Conservation (phyloP, 2,888 invertebrate genomes). For the Agonopterix heracliana region DNA sequence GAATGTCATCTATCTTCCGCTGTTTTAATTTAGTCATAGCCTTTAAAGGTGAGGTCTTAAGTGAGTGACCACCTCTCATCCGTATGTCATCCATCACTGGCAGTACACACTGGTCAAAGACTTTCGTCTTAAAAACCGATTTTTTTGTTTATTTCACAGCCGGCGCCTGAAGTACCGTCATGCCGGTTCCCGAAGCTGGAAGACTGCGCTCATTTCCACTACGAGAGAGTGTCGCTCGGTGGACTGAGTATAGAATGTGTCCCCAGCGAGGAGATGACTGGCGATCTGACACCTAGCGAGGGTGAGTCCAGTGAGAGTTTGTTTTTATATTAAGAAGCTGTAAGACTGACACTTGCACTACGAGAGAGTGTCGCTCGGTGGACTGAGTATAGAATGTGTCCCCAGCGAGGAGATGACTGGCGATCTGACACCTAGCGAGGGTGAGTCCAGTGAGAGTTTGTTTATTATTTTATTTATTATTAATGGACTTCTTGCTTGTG, state of each 20-base stretch:
- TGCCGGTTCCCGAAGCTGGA: constrained; percentile 80
- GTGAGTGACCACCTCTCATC: too few relatives aligned
- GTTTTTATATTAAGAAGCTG: constrained; percentile 60
- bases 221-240: constrained; percentile 94
- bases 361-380: constrained; percentile 93
- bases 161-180: constrained; percentile 33
- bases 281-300: constrained; percentile 30
- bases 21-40: too few relatives aligned
- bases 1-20: too few relatives aligned
- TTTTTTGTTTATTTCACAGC: constrained; percentile 2
- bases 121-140: too few relatives aligned
- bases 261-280: constrained; percentile 40
- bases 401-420: constrained; percentile 40
- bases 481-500: too few relatives aligned
- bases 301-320: constrained; percentile 16
- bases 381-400: constrained; percentile 71
- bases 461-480: too few relatives aligned
- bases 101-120: too few relatives aligned
- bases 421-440: constrained; percentile 32
- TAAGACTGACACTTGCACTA: constrained; percentile 99
- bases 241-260: constrained; percentile 74
- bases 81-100: too few relatives aligned
- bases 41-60: too few relatives aligned
- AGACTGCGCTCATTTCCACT: constrained; percentile 99
- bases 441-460: too few relatives aligned